Percentiles rank a stretch among this genome's conserved stretches.
Conservation (phyloP, 2,888 invertebrate species). For the Imbricaverruca yamaguchii region DNA sequence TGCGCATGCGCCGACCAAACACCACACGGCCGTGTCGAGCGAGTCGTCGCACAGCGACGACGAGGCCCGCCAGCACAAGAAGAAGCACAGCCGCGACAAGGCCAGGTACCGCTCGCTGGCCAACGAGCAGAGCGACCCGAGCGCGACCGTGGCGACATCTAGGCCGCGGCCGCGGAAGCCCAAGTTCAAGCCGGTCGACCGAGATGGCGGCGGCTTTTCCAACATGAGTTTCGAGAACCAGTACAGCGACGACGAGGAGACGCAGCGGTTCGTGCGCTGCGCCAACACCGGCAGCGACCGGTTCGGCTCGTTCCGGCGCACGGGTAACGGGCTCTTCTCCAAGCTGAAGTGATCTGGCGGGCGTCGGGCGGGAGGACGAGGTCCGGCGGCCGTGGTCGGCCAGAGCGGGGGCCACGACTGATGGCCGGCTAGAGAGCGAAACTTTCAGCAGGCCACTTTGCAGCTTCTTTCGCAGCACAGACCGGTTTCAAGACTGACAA, state of each 20-base stretch:
- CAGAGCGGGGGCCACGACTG: too few relatives aligned
- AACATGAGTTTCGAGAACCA: background rate
- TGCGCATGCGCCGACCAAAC: background rate
- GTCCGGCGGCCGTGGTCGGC: too few relatives aligned
- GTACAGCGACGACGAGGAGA: background rate
- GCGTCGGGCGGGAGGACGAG: too few relatives aligned
- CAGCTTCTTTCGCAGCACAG: too few relatives aligned
- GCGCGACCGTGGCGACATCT: background rate
- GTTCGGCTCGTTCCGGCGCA: background rate
- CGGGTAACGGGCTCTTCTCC: background rate
- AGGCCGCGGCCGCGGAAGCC: background rate
- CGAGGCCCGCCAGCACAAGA: background rate
- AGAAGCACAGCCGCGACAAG: background rate
- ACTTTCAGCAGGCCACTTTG: too few relatives aligned
- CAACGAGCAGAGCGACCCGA: background rate
- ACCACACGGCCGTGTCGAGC: background rate
- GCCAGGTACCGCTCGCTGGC: background rate
- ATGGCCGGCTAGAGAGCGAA: too few relatives aligned
- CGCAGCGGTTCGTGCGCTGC: background rate
- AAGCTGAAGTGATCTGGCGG: background rate
- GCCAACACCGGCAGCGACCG: background rate
- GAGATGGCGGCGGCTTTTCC: constrained; percentile 7
- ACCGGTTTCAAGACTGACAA: too few relatives aligned
- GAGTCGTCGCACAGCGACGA: constrained; percentile 2
- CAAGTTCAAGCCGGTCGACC: background rate